Conservation (phyloP, 2,113 vertebrate genomes). For the Anoura caudifer region DNA sequence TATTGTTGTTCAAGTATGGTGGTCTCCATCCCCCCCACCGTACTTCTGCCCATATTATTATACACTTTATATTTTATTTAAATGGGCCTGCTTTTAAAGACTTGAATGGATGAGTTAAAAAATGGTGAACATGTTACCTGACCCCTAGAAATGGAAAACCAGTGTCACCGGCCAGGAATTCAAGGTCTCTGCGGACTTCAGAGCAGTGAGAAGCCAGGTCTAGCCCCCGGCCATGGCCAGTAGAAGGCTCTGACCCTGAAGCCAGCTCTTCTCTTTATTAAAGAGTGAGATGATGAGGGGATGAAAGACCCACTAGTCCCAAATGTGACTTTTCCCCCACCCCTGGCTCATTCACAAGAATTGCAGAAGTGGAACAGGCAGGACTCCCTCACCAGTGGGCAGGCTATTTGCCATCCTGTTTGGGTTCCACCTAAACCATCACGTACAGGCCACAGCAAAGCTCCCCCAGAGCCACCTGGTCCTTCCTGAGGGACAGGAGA, state of each 20-base stretch:
- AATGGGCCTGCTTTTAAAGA: background rate
- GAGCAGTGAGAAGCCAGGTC: background rate
- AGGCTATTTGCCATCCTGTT: accelerated
- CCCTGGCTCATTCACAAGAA: background rate
- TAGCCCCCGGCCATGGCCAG: background rate
- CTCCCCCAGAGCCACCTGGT: background rate
- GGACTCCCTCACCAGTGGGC: background rate
- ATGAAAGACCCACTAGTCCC: background rate
- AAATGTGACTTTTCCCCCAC: background rate
- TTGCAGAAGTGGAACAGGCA: background rate
- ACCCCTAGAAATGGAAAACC: background rate
- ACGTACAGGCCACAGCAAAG: accelerated
- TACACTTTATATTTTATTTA: background rate
- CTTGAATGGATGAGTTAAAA: background rate
- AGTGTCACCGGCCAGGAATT: background rate
- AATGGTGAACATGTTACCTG: background rate
- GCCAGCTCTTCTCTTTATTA: background rate
- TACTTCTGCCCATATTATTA: background rate
- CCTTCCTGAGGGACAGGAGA: background rate
- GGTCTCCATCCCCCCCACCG: too few species aligned
- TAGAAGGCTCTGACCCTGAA: background rate
- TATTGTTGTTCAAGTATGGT: too few species aligned
- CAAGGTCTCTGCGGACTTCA: background rate
- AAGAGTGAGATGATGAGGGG: background rate
- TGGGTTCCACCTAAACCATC: accelerated